phyloP scores from a whole-genome alignment of 2,113 vertebrate species.

The Leuciscus idus region DNA sequence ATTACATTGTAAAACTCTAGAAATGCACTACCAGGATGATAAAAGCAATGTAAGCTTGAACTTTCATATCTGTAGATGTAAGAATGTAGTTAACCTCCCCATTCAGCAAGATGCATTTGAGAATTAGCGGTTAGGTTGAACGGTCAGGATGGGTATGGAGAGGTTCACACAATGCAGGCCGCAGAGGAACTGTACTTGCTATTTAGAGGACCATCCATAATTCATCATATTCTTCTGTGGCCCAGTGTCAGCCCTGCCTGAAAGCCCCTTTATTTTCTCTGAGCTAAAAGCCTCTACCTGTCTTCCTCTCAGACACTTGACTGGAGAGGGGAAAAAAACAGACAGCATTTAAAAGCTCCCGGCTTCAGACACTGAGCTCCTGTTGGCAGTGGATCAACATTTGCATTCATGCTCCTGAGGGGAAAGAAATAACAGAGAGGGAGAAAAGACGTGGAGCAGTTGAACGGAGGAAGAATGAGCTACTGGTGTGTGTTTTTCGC shows the following conservation, averaged over 20 bases:
- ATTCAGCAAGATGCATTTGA: background rate
- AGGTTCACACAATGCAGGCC: background rate
- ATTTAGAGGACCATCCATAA: constrained; percentile 78
- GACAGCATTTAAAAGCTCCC: constrained; percentile 1
- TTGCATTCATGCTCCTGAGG: constrained; percentile 4
- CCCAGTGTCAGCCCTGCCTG: constrained; percentile 66
- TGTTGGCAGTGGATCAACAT: constrained; percentile 27
- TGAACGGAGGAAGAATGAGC: background rate
- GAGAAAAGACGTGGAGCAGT: background rate
- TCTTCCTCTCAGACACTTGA: constrained; percentile 27
- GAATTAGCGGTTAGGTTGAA: background rate
- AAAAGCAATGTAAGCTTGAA: background rate
- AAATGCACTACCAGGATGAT: background rate
- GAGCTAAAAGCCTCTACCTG: constrained; percentile 2
- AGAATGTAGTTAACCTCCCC: background rate
- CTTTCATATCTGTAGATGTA: background rate
- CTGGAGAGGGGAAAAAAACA: constrained; percentile 20
- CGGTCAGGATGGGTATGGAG: background rate
- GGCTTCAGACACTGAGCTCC: constrained; percentile 11
- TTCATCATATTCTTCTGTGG: constrained; percentile 67
- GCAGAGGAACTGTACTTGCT: constrained; percentile 60
- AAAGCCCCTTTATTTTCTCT: constrained; percentile 63
- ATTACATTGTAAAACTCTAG: background rate
- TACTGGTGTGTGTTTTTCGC: background rate
- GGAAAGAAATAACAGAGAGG: background rate